These are phyloP conservation scores for Phasia obesa DNA, from an alignment of 2,888 invertebrate species.

Conservation along the genomic window DNA sequence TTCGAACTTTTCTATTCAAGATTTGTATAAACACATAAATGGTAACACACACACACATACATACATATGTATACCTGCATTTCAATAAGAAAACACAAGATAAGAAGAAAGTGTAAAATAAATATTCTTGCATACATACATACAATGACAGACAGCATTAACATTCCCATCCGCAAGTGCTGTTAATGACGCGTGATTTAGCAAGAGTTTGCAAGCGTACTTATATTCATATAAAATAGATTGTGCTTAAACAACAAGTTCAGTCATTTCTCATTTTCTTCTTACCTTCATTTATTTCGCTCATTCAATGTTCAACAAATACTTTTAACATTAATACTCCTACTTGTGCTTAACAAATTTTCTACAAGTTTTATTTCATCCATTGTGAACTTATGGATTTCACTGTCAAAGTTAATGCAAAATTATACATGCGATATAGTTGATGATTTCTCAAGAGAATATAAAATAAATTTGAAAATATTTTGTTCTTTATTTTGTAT, in stretches of 20 bases:
- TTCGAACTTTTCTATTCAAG: no score
- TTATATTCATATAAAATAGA: no score
- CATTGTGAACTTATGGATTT: slow-evolving; percentile 59
- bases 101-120: slow-evolving; percentile 3
- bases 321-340: not conserved
- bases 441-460: slow-evolving; percentile 63
- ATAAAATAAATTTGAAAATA: slow-evolving; percentile 46
- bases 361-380: slow-evolving; percentile 11
- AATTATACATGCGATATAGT: slow-evolving; percentile 55
- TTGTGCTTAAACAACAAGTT: slow-evolving; percentile 25
- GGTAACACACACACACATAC: no score
- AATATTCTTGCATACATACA: slow-evolving; percentile 1
- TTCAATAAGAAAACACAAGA: no score
- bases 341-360: slow-evolving; percentile 26
- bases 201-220: slow-evolving; percentile 3
- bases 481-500: slow-evolving; percentile 4
- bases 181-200: slow-evolving; percentile 47
- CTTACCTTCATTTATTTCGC: slow-evolving; percentile 14
- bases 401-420: slow-evolving; percentile 68
- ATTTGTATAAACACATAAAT: no score
- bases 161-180: slow-evolving; percentile 6
- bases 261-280: slow-evolving; percentile 37
- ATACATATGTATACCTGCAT: no score
- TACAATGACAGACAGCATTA: slow-evolving; percentile 1
- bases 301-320: slow-evolving; percentile 22